These are phyloP conservation scores for Nebria salina DNA, from an alignment of 2,888 invertebrate species.

Conservation along the genomic window DNA sequence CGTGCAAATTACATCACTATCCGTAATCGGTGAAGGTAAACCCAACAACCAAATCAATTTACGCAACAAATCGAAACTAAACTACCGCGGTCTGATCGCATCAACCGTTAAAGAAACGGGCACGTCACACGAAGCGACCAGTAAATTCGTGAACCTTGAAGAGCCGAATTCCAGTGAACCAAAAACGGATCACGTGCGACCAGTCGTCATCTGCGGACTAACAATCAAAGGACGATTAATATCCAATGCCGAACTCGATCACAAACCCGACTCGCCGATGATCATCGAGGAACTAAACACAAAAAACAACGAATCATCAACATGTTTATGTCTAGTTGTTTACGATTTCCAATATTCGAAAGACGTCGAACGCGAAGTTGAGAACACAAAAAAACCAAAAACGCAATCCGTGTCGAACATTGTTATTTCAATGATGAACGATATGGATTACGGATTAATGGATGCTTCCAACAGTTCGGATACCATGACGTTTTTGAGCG, in stretches of 20 bases:
- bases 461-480: constrained; percentile 33
- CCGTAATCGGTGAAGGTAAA: constrained; percentile 47
- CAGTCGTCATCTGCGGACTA: constrained; percentile 66
- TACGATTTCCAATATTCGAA: constrained; percentile 77
- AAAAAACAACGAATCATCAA: constrained; percentile 64
- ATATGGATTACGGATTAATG: constrained; percentile 40
- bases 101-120: constrained; percentile 5
- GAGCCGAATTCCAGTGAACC: background rate
- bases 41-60: constrained; percentile 5
- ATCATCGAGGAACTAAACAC: constrained; percentile 76
- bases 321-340: constrained; percentile 69
- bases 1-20: constrained; percentile 48
- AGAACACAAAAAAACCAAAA: constrained; percentile 59
- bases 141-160: background rate
- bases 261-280: constrained; percentile 47
- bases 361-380: constrained; percentile 65
- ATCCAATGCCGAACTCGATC: constrained; percentile 46
- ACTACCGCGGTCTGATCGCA: background rate
- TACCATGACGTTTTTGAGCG: constrained; percentile 33
- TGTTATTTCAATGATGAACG: constrained; percentile 45
- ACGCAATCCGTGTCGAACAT: constrained; percentile 30
- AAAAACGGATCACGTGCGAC: constrained; percentile 56
- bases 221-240: constrained; percentile 56
- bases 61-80: constrained; percentile 14
- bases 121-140: background rate